phyloP scores from a whole-genome alignment of 2,888 invertebrate species.

The Seira ritae region DNA sequence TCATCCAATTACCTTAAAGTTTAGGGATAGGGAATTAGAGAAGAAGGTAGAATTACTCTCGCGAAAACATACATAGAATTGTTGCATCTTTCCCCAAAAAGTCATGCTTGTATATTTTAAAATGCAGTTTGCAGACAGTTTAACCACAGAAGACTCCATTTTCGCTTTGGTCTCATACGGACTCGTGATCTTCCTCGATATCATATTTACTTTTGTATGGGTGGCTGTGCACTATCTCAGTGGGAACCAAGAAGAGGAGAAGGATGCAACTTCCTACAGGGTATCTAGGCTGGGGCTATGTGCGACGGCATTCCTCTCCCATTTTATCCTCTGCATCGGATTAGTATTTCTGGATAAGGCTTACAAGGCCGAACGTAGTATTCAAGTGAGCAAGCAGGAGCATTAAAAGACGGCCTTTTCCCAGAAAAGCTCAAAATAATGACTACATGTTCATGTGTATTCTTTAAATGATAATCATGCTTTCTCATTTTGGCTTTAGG shows the following conservation, averaged over 20 bases:
- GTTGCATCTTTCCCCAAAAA: too few relatives aligned
- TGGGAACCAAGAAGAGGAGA: not conserved
- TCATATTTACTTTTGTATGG: constrained; percentile 55
- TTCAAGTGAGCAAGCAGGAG: constrained; percentile 31
- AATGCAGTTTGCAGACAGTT: constrained; percentile 54
- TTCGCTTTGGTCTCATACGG: constrained; percentile 56
- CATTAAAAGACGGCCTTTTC: not conserved
- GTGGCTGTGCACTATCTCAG: constrained; percentile 38
- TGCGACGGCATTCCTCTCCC: constrained; percentile 49
- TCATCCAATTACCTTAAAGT: constrained; percentile 88
- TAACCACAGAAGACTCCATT: constrained; percentile 47
- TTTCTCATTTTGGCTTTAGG: constrained; percentile 20
- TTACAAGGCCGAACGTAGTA: constrained; percentile 42
- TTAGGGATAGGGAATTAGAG: constrained; percentile 88
- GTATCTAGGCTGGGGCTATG: constrained; percentile 20
- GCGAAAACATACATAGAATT: not conserved
- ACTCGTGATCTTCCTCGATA: constrained; percentile 57
- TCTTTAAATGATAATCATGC: not conserved
- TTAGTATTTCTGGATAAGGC: constrained; percentile 48
- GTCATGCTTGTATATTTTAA: too few relatives aligned
- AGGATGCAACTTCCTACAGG: not conserved
- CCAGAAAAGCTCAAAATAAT: too few relatives aligned
- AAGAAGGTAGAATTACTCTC: constrained; percentile 46
- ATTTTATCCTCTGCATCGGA: constrained; percentile 43
- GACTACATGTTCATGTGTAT: not conserved